These are phyloP conservation scores for Urocynchramus pylzowi DNA, from an alignment of 2,113 vertebrate genomes.

Conservation along the genomic window DNA sequence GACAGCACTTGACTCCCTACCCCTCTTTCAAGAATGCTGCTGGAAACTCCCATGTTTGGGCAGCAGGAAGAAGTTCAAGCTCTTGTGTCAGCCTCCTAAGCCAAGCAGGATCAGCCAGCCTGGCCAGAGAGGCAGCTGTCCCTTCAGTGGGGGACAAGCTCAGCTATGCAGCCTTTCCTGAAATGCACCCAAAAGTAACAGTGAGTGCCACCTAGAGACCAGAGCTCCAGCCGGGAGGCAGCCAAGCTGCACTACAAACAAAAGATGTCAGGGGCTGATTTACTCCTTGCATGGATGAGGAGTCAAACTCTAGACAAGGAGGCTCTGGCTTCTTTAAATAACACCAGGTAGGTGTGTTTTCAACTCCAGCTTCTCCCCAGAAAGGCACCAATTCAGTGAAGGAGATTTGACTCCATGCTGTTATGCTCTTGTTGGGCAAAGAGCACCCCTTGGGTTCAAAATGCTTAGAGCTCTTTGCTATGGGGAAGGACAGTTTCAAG, in stretches of 20 bases:
- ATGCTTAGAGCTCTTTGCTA: background rate
- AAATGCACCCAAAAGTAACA: constrained; percentile 14
- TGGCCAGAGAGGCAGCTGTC: background rate
- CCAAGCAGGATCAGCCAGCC: background rate
- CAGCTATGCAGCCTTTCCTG: background rate
- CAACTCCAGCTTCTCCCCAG: background rate
- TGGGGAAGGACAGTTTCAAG: background rate
- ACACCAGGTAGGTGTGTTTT: background rate
- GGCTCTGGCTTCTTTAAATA: background rate
- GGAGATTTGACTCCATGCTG: background rate
- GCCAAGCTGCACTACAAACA: background rate
- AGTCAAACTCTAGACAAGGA: background rate
- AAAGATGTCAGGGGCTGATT: background rate
- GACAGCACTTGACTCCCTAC: background rate
- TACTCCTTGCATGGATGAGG: background rate
- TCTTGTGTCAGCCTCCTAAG: background rate
- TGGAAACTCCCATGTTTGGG: background rate
- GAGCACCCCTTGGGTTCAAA: background rate
- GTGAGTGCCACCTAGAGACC: constrained; percentile 24
- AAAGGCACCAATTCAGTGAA: background rate
- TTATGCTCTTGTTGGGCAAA: background rate
- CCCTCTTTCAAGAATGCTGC: background rate
- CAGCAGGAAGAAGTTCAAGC: background rate
- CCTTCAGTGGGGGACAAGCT: background rate
- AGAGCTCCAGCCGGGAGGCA: background rate